Conservation (phyloP, 2,113 vertebrate genomes). For the Leuciscus idus region DNA sequence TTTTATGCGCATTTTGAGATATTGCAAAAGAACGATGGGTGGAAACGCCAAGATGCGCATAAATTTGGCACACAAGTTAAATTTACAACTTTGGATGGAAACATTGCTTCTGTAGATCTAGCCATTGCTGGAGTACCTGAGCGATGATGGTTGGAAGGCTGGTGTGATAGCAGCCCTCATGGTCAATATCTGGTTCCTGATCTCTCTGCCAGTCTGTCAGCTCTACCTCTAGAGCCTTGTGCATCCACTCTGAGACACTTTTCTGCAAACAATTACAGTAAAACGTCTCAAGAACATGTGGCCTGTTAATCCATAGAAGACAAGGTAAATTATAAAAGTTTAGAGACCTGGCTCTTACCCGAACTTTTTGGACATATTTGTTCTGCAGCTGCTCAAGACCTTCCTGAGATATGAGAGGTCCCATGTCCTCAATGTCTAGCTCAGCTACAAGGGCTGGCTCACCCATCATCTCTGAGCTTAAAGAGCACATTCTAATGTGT, state of each 20-base stretch:
- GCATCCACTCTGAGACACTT: slow-evolving; percentile 91
- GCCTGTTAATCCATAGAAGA: background rate
- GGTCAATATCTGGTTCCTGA: slow-evolving; percentile 88
- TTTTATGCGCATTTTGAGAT: too few species aligned
- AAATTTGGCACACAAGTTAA: too few species aligned
- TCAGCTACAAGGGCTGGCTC: slow-evolving; percentile 84
- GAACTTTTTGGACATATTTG: slow-evolving; percentile 87
- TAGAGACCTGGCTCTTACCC: slow-evolving; percentile 71
- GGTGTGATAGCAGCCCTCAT: slow-evolving; percentile 92
- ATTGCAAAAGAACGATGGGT: too few species aligned
- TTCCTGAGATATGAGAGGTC: slow-evolving; percentile 84
- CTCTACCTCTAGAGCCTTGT: slow-evolving; percentile 90
- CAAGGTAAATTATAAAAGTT: background rate
- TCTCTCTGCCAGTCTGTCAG: slow-evolving; percentile 90
- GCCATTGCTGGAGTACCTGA: slow-evolving; percentile 77
- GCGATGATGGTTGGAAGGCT: slow-evolving; percentile 88
- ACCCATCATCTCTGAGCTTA: slow-evolving; percentile 91
- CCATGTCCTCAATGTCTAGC: slow-evolving; percentile 79
- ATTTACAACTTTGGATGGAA: too few species aligned
- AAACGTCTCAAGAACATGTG: background rate
- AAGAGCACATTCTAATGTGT: background rate
- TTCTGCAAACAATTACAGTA: slow-evolving; percentile 59
- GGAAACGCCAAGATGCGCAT: too few species aligned
- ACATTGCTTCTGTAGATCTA: background rate
- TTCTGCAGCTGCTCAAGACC: slow-evolving; percentile 85